These are phyloP conservation scores for Leptobrachium leishanense DNA, from an alignment of 2,113 vertebrate genomes.

Conservation along the genomic window DNA sequence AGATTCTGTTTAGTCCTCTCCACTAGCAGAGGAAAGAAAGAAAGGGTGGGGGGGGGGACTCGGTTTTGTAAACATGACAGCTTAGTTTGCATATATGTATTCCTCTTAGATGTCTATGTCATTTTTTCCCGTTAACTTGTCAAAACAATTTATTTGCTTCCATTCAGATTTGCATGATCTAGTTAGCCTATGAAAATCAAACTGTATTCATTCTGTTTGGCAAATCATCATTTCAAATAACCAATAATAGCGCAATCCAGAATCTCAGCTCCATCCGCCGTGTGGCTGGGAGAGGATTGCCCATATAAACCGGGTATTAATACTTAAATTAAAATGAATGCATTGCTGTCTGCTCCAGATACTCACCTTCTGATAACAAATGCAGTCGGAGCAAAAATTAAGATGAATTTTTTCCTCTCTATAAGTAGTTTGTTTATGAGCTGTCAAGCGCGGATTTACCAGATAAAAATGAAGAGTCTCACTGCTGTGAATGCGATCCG, in stretches of 20 bases:
- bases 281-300: neutral
- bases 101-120: conserved; percentile 53
- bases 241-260: conserved; percentile 39
- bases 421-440: conserved; percentile 1
- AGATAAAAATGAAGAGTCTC: neutral
- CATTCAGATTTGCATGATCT: conserved; percentile 50
- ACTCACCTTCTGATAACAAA: neutral
- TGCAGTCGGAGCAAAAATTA: neutral
- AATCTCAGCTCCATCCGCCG: conserved; percentile 27
- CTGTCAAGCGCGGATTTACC: neutral
- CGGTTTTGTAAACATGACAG: conserved; percentile 61
- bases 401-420: neutral
- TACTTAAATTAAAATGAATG: neutral
- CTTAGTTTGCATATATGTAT: conserved; percentile 52
- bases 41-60: neutral
- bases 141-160: conserved; percentile 62
- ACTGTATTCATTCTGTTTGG: conserved; percentile 42
- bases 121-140: conserved; percentile 55
- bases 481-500: neutral
- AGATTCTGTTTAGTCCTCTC: conserved; percentile 53
- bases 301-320: neutral
- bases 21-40: conserved; percentile 52
- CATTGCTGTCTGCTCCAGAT: neutral
- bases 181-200: conserved; percentile 48
- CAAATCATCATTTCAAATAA: conserved; percentile 41